Evolutionary conservation across 2,797 vertebrate species (phyloP).

Genomic region (Chaetodon trifasciatus): DNA sequence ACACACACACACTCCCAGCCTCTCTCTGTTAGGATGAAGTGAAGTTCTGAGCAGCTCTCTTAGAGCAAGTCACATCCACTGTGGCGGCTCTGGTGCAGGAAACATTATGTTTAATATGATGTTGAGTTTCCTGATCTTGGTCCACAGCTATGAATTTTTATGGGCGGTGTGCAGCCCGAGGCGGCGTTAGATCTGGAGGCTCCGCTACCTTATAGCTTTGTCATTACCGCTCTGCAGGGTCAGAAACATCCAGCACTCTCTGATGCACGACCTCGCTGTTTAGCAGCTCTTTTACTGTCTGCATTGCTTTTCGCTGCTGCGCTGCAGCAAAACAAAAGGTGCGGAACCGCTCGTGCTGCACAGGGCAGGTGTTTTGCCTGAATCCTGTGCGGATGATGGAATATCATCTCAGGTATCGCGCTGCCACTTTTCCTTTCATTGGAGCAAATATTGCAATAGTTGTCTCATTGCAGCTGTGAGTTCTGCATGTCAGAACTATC

Average conservation of each 20-base stretch:
- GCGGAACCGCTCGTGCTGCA: neutral
- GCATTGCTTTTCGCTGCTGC: neutral
- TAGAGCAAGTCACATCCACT: slow-evolving; percentile 18
- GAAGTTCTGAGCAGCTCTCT: slow-evolving; percentile 21
- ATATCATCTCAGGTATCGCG: neutral
- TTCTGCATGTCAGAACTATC: slow-evolving; percentile 13
- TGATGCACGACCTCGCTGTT: slow-evolving; percentile 53
- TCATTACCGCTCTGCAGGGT: slow-evolving; percentile 71
- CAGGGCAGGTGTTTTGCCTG: neutral
- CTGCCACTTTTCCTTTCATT: slow-evolving; percentile 6
- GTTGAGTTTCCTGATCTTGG: slow-evolving; percentile 64
- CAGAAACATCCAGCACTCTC: slow-evolving; percentile 52
- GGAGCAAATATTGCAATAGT: slow-evolving; percentile 26
- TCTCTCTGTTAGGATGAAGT: slow-evolving; percentile 29
- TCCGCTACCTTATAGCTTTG: slow-evolving; percentile 61
- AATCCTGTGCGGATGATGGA: neutral
- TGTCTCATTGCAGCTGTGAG: neutral
- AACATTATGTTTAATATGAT: slow-evolving; percentile 73
- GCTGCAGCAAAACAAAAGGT: slow-evolving; percentile 40
- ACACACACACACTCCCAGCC: no score
- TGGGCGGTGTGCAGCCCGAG: slow-evolving; percentile 59
- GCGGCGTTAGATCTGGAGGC: slow-evolving; percentile 52
- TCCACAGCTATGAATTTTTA: slow-evolving; percentile 81
- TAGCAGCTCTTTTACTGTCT: slow-evolving; percentile 42
- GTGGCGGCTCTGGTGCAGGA: slow-evolving; percentile 46